These are phyloP conservation scores for Leguminivora glycinivorella DNA, from an alignment of 1,140 invertebrate genomes.

Conservation along the genomic window DNA sequence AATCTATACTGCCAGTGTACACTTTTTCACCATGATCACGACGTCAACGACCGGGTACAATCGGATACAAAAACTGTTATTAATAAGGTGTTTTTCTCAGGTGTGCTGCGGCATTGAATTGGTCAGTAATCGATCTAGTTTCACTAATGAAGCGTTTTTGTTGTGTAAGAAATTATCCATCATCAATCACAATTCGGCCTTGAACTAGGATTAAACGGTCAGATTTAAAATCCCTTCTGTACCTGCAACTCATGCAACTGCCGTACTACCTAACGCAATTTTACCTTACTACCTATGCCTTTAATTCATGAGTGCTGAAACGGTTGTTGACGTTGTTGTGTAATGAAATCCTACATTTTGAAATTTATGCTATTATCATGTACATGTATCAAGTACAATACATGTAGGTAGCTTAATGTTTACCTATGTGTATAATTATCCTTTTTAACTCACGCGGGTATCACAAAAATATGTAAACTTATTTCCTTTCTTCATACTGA, in stretches of 20 bases:
- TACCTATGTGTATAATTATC: too few species aligned
- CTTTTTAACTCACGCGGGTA: too few species aligned
- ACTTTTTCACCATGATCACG: constrained; percentile 50
- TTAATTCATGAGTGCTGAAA: too few species aligned
- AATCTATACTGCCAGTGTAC: constrained; percentile 47
- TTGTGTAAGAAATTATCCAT: constrained; percentile 5
- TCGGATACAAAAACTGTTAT: constrained; percentile 44
- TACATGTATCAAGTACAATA: too few species aligned
- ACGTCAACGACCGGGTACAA: constrained; percentile 51
- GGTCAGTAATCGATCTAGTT: constrained; percentile 23
- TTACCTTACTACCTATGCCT: too few species aligned
- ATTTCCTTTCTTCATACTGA: background rate
- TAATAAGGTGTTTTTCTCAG: constrained; percentile 39
- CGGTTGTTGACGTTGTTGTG: too few species aligned
- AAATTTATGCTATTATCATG: too few species aligned
- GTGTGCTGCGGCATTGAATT: constrained; percentile 32
- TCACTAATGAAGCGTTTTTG: constrained; percentile 17
- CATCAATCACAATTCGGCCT: constrained; percentile 2
- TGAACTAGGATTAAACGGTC: constrained; percentile 17
- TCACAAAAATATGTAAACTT: background rate
- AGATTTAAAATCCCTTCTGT: background rate
- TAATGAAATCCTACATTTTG: too few species aligned
- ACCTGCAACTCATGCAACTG: too few species aligned
- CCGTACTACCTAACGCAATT: too few species aligned
- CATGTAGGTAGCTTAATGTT: too few species aligned